Conservation (phyloP, 2,797 vertebrate genomes). For the Dendrocincla fuliginosa region DNA sequence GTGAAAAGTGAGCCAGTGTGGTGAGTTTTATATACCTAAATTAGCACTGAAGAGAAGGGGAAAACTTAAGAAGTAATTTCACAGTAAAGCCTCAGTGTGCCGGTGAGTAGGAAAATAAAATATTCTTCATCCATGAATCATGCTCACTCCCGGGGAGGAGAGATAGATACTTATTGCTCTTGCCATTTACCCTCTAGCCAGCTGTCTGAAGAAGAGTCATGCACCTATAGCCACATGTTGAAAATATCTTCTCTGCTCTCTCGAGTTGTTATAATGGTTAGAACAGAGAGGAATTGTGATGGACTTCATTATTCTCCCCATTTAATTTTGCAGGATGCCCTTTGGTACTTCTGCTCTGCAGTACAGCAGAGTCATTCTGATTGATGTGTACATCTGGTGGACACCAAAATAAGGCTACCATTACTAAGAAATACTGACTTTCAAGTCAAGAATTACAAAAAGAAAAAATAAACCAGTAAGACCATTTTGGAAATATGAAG, state of each 20-base stretch:
- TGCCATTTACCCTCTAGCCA: constrained; percentile 44
- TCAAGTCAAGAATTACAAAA: background rate
- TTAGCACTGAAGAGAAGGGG: constrained; percentile 10
- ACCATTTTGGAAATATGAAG: background rate
- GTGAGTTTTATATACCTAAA: constrained; percentile 45
- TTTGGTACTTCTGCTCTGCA: background rate
- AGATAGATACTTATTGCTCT: constrained; percentile 22
- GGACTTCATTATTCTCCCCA: constrained; percentile 39
- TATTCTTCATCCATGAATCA: constrained; percentile 43
- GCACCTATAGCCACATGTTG: constrained; percentile 21
- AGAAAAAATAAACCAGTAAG: background rate
- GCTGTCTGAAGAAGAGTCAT: constrained; percentile 47
- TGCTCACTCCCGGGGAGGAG: background rate
- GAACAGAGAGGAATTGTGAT: constrained; percentile 16
- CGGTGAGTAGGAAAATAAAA: constrained; percentile 30
- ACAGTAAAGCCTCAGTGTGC: background rate
- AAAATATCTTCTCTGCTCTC: constrained; percentile 28
- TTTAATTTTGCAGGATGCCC: constrained; percentile 61
- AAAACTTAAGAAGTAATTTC: constrained; percentile 40
- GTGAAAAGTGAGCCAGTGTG: background rate
- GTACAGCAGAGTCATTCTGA: background rate
- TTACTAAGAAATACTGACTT: background rate
- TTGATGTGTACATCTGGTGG: background rate
- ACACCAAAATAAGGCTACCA: background rate
- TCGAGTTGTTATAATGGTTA: background rate